phyloP scores from a whole-genome alignment of 2,888 invertebrate genomes.

The Hydrotaea diabolus region DNA sequence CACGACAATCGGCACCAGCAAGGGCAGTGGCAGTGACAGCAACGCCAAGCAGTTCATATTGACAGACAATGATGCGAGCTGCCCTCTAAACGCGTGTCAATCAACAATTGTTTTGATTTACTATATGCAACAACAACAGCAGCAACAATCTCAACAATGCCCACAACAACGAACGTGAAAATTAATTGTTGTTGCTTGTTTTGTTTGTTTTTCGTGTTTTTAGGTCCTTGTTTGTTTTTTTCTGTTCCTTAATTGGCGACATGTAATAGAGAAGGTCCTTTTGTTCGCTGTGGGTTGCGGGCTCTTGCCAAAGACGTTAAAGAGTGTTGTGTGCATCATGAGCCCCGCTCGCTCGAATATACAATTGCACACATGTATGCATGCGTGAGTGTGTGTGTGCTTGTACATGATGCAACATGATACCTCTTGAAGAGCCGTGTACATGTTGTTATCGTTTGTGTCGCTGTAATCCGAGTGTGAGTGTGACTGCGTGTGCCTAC shows the following conservation, averaged over 20 bases:
- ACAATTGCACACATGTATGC: not conserved
- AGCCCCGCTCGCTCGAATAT: not conserved
- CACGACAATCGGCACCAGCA: too few species aligned
- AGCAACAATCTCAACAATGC: not conserved
- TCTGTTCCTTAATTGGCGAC: slow-evolving; percentile 60
- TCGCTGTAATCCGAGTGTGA: slow-evolving; percentile 1
- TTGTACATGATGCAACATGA: slow-evolving; percentile 52
- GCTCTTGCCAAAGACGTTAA: not conserved
- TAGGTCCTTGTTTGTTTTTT: slow-evolving; percentile 33
- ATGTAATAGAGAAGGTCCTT: slow-evolving; percentile 43
- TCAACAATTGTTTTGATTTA: slow-evolving; percentile 54
- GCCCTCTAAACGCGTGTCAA: slow-evolving; percentile 58
- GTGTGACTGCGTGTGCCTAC: not conserved
- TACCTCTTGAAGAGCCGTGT: slow-evolving; percentile 43
- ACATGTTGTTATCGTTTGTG: slow-evolving; percentile 4
- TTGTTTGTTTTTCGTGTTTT: slow-evolving; percentile 8
- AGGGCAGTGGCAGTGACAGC: not conserved
- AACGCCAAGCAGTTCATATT: slow-evolving; percentile 42
- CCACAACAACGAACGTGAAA: slow-evolving; percentile 17
- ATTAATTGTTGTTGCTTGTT: slow-evolving; percentile 32
- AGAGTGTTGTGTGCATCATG: slow-evolving; percentile 9
- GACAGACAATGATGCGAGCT: not conserved
- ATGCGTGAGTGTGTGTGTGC: too few species aligned
- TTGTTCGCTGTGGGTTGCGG: slow-evolving; percentile 1
- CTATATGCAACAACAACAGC: slow-evolving; percentile 24